Base-by-base conservation (phyloP, 53 echinoderm and acorn worm species). In the Henricia sp. region DNA sequence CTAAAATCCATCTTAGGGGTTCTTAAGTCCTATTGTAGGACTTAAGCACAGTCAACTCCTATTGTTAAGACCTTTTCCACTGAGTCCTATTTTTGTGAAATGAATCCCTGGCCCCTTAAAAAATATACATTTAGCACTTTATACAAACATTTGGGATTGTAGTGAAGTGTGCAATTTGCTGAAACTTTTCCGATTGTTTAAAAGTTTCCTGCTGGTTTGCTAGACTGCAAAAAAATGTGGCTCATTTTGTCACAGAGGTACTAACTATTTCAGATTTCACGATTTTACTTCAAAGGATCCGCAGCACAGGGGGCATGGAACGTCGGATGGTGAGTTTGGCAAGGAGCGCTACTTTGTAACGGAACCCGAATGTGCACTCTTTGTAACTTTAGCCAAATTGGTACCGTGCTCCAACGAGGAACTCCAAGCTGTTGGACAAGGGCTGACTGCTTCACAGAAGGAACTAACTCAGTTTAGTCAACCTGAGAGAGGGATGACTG, bases 341-440 rank as follows among this genome's bases (percentile, higher is more conserved):
- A 88, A 92, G 30, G 40, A 73, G 37, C 24, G 0, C 0, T 85
- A 77, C 68, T 92, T 92, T 30, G 21, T 8, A 3, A 89, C 89
- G 27, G 65, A 78, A 2, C 64, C 48, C 17, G 92, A 92, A 63
- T 80, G 72, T 25, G 92, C 82, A n/a, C 63, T 92, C 29, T 92
- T 92, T 82, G 89, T 92, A 11, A 16, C 62, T 28, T 52, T 92
- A 19, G 63, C 14, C 17, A 92, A 77, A 69, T 64, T 92, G 35
- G 59, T 77, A 43, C 74, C 56, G 1, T 2, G 0, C 23, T 29
- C 11, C 12, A 41, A 27, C 4, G 5, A 43, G 70, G 28, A 70
- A 29, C 24, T 43, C 28, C 14, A 33, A 32, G 6, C 36, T 0
- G 29, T 2, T 32, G 32, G 5, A 64, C 64, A 2, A 34, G 50